Evolutionary conservation across 2,113 vertebrate species (phyloP).

Genomic region (Odobenus rosmarus): DNA sequence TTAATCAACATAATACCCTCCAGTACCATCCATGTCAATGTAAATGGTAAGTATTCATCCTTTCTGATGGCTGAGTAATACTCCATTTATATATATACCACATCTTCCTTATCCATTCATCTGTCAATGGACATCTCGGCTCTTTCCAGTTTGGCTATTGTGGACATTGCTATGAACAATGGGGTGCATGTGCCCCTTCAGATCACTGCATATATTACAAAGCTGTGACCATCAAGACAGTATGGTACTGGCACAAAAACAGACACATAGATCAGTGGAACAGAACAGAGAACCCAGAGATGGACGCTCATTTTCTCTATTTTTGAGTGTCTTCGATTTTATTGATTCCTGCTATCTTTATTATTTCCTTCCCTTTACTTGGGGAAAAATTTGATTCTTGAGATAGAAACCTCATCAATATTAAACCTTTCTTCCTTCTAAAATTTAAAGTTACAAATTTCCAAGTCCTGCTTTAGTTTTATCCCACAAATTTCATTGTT

Average conservation of each 20-base stretch:
- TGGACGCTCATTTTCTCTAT: not conserved
- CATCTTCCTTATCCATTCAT: too few relatives aligned
- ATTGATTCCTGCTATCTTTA: not conserved
- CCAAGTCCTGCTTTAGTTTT: not conserved
- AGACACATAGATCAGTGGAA: not conserved
- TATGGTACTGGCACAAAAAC: not conserved
- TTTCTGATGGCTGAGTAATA: too few relatives aligned
- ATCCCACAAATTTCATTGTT: not conserved
- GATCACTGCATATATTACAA: not conserved
- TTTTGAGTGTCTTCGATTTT: not conserved
- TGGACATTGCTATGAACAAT: too few relatives aligned
- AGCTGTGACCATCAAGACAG: not conserved
- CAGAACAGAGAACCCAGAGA: not conserved
- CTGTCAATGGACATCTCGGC: too few relatives aligned
- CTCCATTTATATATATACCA: too few relatives aligned
- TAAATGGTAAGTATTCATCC: too few relatives aligned
- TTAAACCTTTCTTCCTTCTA: not conserved
- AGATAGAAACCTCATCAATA: not conserved
- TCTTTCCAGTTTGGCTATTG: too few relatives aligned
- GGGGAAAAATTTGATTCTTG: not conserved
- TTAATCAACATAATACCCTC: too few relatives aligned
- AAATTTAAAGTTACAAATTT: not conserved
- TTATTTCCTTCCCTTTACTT: not conserved
- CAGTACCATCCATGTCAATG: too few relatives aligned
- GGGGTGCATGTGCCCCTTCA: too few relatives aligned